A percentile compares a stretch with the other conserved stretches of the same genome.
Evolutionary conservation across 2,113 vertebrate genomes (phyloP).

Genomic region (Aix galericulata): DNA sequence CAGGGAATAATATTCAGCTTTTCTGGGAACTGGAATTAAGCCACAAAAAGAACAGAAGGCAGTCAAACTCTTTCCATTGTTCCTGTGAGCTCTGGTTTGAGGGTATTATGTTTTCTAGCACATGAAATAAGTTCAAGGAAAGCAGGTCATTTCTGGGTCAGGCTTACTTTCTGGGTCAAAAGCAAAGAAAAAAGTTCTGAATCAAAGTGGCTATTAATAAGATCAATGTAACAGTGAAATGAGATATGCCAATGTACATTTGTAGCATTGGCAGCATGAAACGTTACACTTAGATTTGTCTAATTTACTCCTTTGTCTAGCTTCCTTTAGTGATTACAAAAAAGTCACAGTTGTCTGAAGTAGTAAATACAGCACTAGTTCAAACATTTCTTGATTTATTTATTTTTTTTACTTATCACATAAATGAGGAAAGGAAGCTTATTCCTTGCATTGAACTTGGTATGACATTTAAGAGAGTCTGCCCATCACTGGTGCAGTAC

Average conservation of each 20-base stretch:
- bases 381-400: not conserved
- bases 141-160: not conserved
- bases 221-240: not conserved
- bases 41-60: not conserved
- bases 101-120: not conserved
- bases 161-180: not conserved
- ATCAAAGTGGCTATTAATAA: not conserved
- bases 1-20: not conserved
- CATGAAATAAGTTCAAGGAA: not conserved
- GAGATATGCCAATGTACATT: not conserved
- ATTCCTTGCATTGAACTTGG: not conserved
- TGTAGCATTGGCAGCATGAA: not conserved
- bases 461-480: not conserved
- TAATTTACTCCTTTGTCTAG: not conserved
- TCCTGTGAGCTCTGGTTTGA: not conserved
- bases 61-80: not conserved
- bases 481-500: fast-evolving
- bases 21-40: not conserved
- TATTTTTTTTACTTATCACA: not conserved
- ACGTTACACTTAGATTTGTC: not conserved
- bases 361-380: not conserved
- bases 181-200: not conserved
- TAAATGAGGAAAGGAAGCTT: not conserved
- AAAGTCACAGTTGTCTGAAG: not conserved
- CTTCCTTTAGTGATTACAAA: not conserved